Conservation (phyloP, 2,888 invertebrate genomes). For the Prostheceraeus crozeri region DNA sequence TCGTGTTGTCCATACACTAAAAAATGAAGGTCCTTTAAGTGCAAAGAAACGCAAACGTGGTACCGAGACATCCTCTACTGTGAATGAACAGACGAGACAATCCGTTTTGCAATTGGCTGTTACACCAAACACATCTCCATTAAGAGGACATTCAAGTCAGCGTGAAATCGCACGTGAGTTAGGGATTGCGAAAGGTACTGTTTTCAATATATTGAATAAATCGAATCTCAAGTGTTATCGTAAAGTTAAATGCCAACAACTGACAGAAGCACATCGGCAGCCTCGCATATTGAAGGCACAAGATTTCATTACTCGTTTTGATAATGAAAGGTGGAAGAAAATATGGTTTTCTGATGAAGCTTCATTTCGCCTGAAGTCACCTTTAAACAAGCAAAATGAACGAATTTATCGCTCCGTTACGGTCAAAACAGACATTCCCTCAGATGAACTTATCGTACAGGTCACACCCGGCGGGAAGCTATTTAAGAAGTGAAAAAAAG, state of each 20-base stretch:
- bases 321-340: background rate
- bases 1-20: no score
- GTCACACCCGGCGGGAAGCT: no score
- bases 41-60: no score
- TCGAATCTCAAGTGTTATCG: slow-evolving; percentile 4
- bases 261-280: slow-evolving; percentile 10
- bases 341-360: slow-evolving; percentile 24
- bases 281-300: background rate
- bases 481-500: no score
- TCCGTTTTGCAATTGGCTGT: slow-evolving; percentile 9
- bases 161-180: background rate
- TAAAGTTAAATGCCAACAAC: background rate
- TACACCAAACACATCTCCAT: background rate
- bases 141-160: background rate
- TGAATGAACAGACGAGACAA: no score
- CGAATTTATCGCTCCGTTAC: slow-evolving; percentile 9
- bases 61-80: no score
- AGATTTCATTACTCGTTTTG: background rate
- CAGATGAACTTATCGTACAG: slow-evolving; percentile 3
- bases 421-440: slow-evolving; percentile 19
- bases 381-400: slow-evolving; percentile 18
- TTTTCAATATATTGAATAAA: background rate
- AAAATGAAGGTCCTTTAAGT: no score
- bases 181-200: no score
- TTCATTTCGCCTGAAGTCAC: background rate